These are phyloP conservation scores for Tuberolachnus salignus DNA, from an alignment of 2,888 invertebrate genomes.

Conservation along the genomic window DNA sequence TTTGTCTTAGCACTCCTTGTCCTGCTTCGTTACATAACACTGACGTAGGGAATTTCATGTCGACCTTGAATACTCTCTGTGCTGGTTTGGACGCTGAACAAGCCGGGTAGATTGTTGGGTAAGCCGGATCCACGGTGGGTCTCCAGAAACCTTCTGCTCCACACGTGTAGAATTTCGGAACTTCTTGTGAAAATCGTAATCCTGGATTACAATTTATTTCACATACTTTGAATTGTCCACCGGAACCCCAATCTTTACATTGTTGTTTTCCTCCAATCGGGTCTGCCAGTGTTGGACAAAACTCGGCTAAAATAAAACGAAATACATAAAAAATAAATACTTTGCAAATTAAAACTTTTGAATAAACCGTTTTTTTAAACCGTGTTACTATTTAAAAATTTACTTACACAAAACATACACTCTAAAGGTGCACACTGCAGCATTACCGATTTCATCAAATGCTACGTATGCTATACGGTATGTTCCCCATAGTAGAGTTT, in stretches of 20 bases:
- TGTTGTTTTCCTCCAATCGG: constrained; percentile 90
- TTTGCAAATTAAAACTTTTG: background rate
- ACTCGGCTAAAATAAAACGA: constrained; percentile 72
- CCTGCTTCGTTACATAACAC: constrained; percentile 95
- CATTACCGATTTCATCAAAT: constrained; percentile 88
- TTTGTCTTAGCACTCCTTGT: constrained; percentile 87
- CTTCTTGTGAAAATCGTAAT: constrained; percentile 87
- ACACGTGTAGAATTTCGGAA: constrained; percentile 97
- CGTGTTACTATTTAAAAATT: background rate
- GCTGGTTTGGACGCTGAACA: constrained; percentile 91
- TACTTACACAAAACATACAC: constrained; percentile 84
- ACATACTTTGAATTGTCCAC: constrained; percentile 93
- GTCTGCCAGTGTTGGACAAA: constrained; percentile 86
- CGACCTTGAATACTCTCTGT: constrained; percentile 91
- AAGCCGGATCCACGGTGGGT: constrained; percentile 79
- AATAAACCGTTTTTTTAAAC: background rate
- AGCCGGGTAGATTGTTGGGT: constrained; percentile 87
- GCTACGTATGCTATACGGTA: constrained; percentile 94
- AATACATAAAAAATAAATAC: background rate
- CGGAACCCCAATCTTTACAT: constrained; percentile 95
- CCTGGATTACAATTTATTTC: constrained; percentile 86
- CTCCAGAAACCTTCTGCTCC: constrained; percentile 99
- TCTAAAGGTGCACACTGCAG: constrained; percentile 89
- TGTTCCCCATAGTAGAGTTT: constrained; percentile 87
- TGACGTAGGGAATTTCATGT: constrained; percentile 95